Evolutionary conservation across 2,888 invertebrate genomes (phyloP), one percentile per base, ranked within the genome.

Genomic region (Osedax fenrisi): DNA sequence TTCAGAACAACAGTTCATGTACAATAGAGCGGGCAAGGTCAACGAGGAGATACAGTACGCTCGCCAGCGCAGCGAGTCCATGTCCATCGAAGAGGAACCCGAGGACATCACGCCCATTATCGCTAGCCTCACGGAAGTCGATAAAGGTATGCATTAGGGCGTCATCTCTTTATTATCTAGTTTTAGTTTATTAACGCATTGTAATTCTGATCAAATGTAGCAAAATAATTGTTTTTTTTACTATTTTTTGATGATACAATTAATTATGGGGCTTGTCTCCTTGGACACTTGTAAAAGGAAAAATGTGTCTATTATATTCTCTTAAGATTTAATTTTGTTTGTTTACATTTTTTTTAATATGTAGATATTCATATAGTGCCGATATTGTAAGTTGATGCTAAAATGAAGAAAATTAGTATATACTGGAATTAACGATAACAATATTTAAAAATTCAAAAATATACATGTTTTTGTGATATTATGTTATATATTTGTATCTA

Each of bases 1-100:
- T 80, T 56, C 78, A 84, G 85, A 84, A 67, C 90, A 82, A 13
- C 82, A 91, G 81, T 94, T 92, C 86, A 87, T 94, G 82, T 94
- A 89, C 82, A 92, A 94, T 82, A 88, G 94, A 66, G 90, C 89
- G 78, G 75, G 81, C 41, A 5, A 17, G 5, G 17, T 5, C 17
- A 41, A 17, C 17, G 89, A 91, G 82, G 91, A 86, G 0, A 88
- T 88, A 72, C 88, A 87, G 17, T 80, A 66, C 3, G 27, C 24
- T 21, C 71, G 25, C n/a, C 22, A 73, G 2, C 17, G 10, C 23
- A 72, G 67, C 5, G 69, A 88, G 72, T 41, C 41, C 17, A 41
- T 41, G 41, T 41, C 41, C 17, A 77, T 76, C 26, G 78, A 77
- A 64, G 81, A 80, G 2, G 71, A 74, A n/a, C 70, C 75, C 13